Evolutionary conservation across 1,140 invertebrate genomes (phyloP), one percentile per base, ranked within the genome.

Genomic region (Caenorhabditis brenneri): DNA sequence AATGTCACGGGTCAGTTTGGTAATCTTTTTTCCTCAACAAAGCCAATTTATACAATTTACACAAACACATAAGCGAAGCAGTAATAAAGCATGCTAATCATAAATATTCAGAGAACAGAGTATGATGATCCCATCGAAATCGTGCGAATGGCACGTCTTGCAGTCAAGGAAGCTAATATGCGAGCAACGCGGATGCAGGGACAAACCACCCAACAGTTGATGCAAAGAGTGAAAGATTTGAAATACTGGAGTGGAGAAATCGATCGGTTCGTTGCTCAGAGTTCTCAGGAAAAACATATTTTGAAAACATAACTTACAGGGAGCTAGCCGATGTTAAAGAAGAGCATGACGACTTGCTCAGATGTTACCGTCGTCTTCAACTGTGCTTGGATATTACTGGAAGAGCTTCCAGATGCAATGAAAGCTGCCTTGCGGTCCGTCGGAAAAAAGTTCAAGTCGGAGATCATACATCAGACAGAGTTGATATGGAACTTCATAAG

Each of bases 161-260:
- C 88, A 5, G 88, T 89, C 79, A 89, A 88, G 79, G 88, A 89
- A 78, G 88, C 88, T 1, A 89, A 89, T 79, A 86, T 88, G 48
- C 81, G 88, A 24, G 88, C 88, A n/a, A 46, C 84, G 12, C 79
- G 88, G 46, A 80, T 89, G 65, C 88, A 89, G 80, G 88, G 84
- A 36, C 87, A 89, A 60, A 89, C 88, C n/a, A 89, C 88, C 9
- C 88, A 89, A 69, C 88, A 89, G 53, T 80, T 89, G 48, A 82
- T 88, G 39, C 87, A 89, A 84, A 79, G 88, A 78, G 88, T 89
- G 24, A 89, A 89, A 51, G 88, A 89, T 53, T 80, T 89, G 29
- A 89, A 89, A 48, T 89, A 89, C 79, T 89, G 88, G 88, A 90
- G 88, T 12, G 82, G 81, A 19, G 88, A 89, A 80, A 89, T 89